Percentiles rank a stretch among this genome's conserved stretches.
Evolutionary conservation across 1,140 invertebrate genomes (phyloP).

Genomic region (Mactra quadrangularis): DNA sequence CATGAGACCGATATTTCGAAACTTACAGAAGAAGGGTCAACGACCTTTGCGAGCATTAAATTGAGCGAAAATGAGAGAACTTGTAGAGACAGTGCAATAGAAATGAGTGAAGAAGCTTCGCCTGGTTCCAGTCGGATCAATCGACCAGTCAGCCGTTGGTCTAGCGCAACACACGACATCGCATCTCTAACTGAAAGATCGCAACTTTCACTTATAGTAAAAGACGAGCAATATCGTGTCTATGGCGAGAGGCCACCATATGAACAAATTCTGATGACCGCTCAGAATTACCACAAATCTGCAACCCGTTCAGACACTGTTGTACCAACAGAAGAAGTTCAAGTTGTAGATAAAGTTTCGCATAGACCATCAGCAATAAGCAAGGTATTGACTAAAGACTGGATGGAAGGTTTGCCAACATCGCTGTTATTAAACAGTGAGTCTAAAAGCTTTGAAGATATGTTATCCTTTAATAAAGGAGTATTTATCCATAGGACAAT

Average conservation of each 20-base stretch:
- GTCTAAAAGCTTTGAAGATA: background rate
- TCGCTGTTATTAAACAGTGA: background rate
- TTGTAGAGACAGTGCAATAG: slow-evolving; percentile 36
- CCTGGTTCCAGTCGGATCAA: background rate
- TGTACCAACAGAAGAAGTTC: slow-evolving; percentile 24
- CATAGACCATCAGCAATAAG: slow-evolving; percentile 18
- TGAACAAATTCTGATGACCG: slow-evolving; percentile 23
- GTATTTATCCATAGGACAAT: slow-evolving; percentile 49
- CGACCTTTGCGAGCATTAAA: background rate
- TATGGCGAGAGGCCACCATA: slow-evolving; percentile 24
- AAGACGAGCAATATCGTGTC: slow-evolving; percentile 27
- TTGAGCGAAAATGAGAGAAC: background rate
- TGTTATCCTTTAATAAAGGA: slow-evolving; percentile 37
- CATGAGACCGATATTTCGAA: slow-evolving; percentile 15
- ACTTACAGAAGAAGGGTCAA: background rate
- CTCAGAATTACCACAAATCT: slow-evolving; percentile 39
- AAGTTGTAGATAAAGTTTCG: background rate
- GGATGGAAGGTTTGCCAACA: slow-evolving; percentile 39
- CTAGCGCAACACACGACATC: too few relatives aligned
- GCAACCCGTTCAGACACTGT: slow-evolving; percentile 7
- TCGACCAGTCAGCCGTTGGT: slow-evolving; percentile 18
- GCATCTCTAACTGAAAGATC: background rate
- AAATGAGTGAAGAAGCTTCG: slow-evolving; percentile 18
- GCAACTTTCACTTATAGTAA: slow-evolving; percentile 16
- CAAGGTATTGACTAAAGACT: slow-evolving; percentile 20